A percentile compares a stretch with the other conserved stretches of the same genome.
These are phyloP conservation scores for Noctuana brunneofusca DNA, from an alignment of 2,888 invertebrate genomes.

Conservation along the genomic window DNA sequence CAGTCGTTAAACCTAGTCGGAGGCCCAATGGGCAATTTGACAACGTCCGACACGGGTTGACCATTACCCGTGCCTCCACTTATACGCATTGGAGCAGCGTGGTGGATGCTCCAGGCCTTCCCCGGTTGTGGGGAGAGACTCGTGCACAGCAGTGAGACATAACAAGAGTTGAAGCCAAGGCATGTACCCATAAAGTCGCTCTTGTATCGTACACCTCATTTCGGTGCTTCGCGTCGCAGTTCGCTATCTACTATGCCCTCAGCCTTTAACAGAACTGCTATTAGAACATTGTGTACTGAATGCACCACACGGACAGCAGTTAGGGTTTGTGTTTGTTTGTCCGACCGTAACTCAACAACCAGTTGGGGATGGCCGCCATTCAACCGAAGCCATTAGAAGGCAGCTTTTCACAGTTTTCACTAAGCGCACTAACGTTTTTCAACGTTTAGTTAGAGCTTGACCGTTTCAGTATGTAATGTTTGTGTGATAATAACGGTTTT, in stretches of 20 bases:
- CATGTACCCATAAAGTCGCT: too few relatives aligned
- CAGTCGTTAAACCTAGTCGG: too few relatives aligned
- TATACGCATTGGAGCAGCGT: too few relatives aligned
- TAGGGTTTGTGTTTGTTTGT: slow-evolving; percentile 35
- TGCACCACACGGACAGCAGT: neutral
- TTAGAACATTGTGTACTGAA: neutral
- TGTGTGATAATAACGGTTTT: too few relatives aligned
- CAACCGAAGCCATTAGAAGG: slow-evolving; percentile 32
- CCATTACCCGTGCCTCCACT: too few relatives aligned
- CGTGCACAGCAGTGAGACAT: too few relatives aligned
- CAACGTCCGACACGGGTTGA: too few relatives aligned
- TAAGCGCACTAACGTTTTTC: neutral
- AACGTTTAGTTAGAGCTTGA: neutral
- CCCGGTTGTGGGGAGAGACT: too few relatives aligned
- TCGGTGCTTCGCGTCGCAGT: neutral
- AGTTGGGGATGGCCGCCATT: slow-evolving; percentile 34
- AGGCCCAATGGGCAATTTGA: too few relatives aligned
- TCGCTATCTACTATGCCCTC: neutral
- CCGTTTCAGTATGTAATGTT: neutral
- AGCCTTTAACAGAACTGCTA: neutral
- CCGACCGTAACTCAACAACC: slow-evolving; percentile 37
- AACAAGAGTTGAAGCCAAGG: too few relatives aligned
- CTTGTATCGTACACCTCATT: too few relatives aligned
- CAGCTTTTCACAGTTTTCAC: slow-evolving; percentile 14
- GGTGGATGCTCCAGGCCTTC: too few relatives aligned